A percentile compares a stretch with the other conserved stretches of the same genome.
phyloP scores from a whole-genome alignment of 2,888 invertebrate genomes.

The Trissolcus brochymenae region DNA sequence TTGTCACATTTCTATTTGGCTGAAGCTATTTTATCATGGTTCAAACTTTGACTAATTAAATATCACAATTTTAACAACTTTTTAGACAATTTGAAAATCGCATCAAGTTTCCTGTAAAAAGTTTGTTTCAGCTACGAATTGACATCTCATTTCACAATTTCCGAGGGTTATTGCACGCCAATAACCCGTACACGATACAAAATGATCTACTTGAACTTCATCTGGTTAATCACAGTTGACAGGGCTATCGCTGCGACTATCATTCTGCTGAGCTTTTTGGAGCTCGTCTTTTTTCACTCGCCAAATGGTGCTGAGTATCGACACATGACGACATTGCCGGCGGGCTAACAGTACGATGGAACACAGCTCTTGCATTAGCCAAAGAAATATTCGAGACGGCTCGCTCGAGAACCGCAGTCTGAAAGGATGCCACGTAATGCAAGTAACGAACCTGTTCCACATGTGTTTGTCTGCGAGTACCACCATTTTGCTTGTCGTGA shows the following conservation, averaged over 20 bases:
- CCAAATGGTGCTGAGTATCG: slow-evolving; percentile 52
- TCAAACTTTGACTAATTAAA: no score
- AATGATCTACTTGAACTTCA: no score
- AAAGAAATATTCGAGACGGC: slow-evolving; percentile 73
- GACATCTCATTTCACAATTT: no score
- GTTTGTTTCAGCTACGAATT: no score
- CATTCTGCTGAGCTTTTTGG: slow-evolving; percentile 29
- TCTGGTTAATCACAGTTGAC: no score
- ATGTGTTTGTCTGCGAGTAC: slow-evolving; percentile 51
- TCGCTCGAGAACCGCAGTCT: slow-evolving; percentile 51
- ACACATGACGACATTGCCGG: slow-evolving; percentile 60
- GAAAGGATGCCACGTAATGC: slow-evolving; percentile 50
- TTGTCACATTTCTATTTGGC: background rate
- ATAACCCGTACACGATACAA: no score
- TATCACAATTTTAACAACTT: no score
- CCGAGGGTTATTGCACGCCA: no score
- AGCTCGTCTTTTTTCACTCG: slow-evolving; percentile 33
- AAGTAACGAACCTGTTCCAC: slow-evolving; percentile 51
- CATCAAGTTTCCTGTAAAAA: no score
- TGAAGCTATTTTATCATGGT: no score
- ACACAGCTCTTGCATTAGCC: slow-evolving; percentile 75
- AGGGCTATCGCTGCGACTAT: background rate
- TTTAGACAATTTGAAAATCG: no score
- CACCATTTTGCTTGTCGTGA: slow-evolving; percentile 27
- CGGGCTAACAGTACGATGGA: slow-evolving; percentile 62